These are phyloP conservation scores for Electrona antarctica DNA, from an alignment of 2,113 vertebrate genomes.

Conservation along the genomic window DNA sequence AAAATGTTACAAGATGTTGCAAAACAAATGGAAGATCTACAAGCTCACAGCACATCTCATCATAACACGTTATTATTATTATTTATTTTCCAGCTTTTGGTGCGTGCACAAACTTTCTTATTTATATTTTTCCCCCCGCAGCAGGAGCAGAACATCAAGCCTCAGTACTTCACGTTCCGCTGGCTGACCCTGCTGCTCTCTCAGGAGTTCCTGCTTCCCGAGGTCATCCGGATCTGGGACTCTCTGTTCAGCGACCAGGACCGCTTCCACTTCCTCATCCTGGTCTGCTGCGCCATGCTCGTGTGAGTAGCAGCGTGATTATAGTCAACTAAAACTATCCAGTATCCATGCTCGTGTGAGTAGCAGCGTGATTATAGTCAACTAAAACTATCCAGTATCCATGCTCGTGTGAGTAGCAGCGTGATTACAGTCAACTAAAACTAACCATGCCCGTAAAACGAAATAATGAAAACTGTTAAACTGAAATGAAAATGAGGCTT, in stretches of 20 bases:
- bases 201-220: constrained; percentile 96
- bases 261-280: constrained; percentile 94
- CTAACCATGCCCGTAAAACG: too few species aligned
- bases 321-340: too few species aligned
- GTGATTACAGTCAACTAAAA: too few species aligned
- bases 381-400: too few species aligned
- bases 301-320: constrained; percentile 78
- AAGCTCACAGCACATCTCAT: too few species aligned
- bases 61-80: not conserved
- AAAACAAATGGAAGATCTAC: too few species aligned
- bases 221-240: constrained; percentile 98
- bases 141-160: constrained; percentile 99
- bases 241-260: constrained; percentile 91
- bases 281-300: constrained; percentile 96
- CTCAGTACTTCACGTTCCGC: constrained; percentile 98
- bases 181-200: constrained; percentile 96
- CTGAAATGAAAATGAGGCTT: too few species aligned
- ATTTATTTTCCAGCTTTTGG: not conserved
- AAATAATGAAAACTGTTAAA: too few species aligned
- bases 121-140: constrained; percentile 51
- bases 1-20: too few species aligned
- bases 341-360: too few species aligned
- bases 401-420: too few species aligned
- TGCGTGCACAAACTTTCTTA: not conserved
- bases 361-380: too few species aligned